phyloP scores from a whole-genome alignment of 2,797 vertebrate genomes.

The Arctocebus calabarensis region DNA sequence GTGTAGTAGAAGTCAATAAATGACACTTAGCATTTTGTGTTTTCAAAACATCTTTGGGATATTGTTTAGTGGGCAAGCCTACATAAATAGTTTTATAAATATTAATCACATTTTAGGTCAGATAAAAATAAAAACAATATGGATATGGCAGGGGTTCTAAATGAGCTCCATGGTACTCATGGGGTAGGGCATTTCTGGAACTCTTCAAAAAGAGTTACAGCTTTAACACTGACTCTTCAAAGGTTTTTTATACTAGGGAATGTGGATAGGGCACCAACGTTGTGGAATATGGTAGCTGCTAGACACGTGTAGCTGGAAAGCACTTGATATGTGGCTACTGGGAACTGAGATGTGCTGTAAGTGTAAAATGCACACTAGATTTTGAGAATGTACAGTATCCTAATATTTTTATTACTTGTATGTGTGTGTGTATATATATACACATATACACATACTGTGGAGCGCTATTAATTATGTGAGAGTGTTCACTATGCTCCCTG shows the following conservation, averaged over 20 bases:
- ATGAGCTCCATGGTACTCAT: background rate
- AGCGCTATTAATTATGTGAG: too few relatives aligned
- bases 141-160: background rate
- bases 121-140: background rate
- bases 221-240: background rate
- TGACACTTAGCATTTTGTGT: background rate
- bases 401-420: background rate
- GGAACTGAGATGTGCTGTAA: background rate
- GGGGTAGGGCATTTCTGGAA: background rate
- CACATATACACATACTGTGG: too few relatives aligned
- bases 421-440: background rate
- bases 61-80: constrained; percentile 2
- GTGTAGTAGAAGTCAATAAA: background rate
- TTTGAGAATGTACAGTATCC: background rate
- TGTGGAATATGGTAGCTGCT: too few relatives aligned
- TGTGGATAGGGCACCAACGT: background rate
- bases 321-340: background rate
- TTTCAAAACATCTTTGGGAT: background rate
- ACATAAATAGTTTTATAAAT: background rate
- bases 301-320: background rate
- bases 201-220: background rate
- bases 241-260: background rate
- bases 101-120: background rate
- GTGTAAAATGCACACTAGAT: background rate
- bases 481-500: too few relatives aligned